Conservation (phyloP, 2,113 vertebrate genomes). For the Percina caprodes region DNA sequence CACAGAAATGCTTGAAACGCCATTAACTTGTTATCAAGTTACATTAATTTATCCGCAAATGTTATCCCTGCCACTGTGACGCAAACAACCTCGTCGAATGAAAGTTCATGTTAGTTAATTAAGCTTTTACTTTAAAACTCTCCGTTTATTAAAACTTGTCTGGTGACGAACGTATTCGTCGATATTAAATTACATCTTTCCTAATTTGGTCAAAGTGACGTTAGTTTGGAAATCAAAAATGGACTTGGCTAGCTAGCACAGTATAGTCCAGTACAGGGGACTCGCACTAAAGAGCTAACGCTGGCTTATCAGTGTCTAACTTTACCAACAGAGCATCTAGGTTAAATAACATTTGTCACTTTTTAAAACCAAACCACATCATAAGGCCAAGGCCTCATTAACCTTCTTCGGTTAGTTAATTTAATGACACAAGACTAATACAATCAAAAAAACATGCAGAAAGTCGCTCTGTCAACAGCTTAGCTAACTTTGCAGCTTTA, state of each 20-base stretch:
- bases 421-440: not conserved
- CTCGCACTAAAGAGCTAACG: slow-evolving; percentile 57
- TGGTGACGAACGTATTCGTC: not conserved
- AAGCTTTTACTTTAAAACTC: not conserved
- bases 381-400: fast-evolving
- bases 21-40: slow-evolving; percentile 33
- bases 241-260: slow-evolving; percentile 36
- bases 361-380: slow-evolving; percentile 16
- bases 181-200: not conserved
- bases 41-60: not conserved
- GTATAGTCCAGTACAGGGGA: slow-evolving; percentile 12
- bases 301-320: slow-evolving; percentile 41
- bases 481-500: slow-evolving; percentile 73
- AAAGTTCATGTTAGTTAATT: not conserved
- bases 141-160: too few species aligned
- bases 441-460: not conserved
- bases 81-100: not conserved
- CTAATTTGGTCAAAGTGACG: slow-evolving; percentile 47
- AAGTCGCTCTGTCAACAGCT: slow-evolving; percentile 52
- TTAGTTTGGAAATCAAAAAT: slow-evolving; percentile 37
- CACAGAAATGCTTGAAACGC: slow-evolving; percentile 10
- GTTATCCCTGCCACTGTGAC: not conserved
- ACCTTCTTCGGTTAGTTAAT: not conserved
- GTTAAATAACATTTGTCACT: slow-evolving; percentile 61
- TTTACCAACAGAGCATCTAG: slow-evolving; percentile 47